A percentile compares a stretch with the other conserved stretches of the same genome.
Evolutionary conservation across 2,888 invertebrate genomes (phyloP).

Genomic region (Cinara cedri): DNA sequence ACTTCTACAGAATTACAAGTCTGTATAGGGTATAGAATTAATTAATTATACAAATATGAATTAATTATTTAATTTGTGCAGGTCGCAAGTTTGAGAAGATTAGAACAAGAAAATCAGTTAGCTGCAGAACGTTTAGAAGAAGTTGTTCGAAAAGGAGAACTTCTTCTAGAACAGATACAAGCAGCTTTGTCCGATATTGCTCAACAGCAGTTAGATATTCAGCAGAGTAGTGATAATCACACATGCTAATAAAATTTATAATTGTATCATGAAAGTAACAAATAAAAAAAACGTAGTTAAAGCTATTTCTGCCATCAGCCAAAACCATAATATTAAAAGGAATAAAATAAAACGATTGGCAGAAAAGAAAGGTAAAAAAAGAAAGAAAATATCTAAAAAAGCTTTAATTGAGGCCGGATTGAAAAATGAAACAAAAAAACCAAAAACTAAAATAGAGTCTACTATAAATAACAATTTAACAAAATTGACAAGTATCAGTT

Average conservation of each 20-base stretch:
- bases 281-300: constrained; percentile 42
- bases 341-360: constrained; percentile 50
- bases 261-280: constrained; percentile 32
- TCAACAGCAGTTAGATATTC: constrained; percentile 81
- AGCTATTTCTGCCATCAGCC: constrained; percentile 35
- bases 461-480: constrained; percentile 22
- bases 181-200: constrained; percentile 91
- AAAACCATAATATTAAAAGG: constrained; percentile 51
- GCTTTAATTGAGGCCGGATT: constrained; percentile 43
- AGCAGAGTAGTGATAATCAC: constrained; percentile 49
- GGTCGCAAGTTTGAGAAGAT: constrained; percentile 72
- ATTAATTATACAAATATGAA: background rate
- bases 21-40: background rate
- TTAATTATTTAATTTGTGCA: constrained; percentile 57
- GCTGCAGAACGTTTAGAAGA: constrained; percentile 72
- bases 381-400: constrained; percentile 51
- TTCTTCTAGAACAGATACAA: constrained; percentile 85
- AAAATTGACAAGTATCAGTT: constrained; percentile 50
- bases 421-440: constrained; percentile 31
- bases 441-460: constrained; percentile 21
- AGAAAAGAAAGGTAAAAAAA: constrained; percentile 45
- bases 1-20: constrained; percentile 93
- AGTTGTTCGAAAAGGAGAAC: constrained; percentile 85
- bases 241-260: background rate
- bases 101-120: constrained; percentile 92